phyloP scores from a whole-genome alignment of 2,113 vertebrate species.

The Psilopsiagon aymara region DNA sequence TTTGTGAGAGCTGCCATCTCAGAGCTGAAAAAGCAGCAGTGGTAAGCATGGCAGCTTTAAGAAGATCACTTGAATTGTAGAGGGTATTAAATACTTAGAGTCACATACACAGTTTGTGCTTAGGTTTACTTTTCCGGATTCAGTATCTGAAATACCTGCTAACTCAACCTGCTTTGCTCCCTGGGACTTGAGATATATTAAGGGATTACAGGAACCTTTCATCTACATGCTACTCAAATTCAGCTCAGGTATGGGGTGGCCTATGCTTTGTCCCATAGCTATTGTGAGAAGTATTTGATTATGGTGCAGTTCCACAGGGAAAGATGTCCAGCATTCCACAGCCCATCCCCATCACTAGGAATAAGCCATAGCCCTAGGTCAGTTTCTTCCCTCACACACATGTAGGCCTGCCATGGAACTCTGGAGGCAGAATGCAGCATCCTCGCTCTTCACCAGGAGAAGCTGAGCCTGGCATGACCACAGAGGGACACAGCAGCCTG shows the following conservation, averaged over 20 bases:
- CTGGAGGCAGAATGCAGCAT: background rate
- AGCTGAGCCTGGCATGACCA: background rate
- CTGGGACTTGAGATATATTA: background rate
- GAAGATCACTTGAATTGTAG: background rate
- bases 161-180: background rate
- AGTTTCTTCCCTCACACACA: background rate
- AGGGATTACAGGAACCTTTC: constrained; percentile 38
- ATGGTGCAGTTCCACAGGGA: background rate
- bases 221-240: background rate
- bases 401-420: background rate
- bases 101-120: background rate
- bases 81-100: constrained; percentile 14
- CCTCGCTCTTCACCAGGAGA: background rate
- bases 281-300: background rate
- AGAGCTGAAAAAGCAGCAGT: background rate
- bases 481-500: background rate
- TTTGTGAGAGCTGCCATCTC: background rate
- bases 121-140: background rate
- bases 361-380: background rate
- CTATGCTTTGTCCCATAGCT: background rate
- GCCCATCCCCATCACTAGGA: background rate
- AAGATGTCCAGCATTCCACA: background rate
- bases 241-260: background rate
- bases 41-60: background rate
- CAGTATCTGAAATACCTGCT: background rate